Evolutionary conservation across 2,888 invertebrate species (phyloP), one percentile per base, ranked within the genome.

Genomic region (Erebia aethiops): DNA sequence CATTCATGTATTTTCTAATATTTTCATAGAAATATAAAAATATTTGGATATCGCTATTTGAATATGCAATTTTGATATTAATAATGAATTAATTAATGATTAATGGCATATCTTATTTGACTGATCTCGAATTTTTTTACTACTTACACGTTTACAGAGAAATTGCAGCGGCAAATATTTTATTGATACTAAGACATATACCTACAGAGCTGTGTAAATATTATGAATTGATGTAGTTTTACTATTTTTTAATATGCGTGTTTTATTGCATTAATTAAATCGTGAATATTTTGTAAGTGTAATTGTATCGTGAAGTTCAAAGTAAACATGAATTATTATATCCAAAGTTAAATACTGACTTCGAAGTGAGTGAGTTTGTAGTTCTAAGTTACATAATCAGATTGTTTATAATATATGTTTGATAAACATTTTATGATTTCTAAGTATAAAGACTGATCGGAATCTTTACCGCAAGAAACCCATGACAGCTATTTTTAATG

Each of bases 251-350:
- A 65, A 68, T 57, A 21, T 14, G 46, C 13, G 56, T 68, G 43
- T 64, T 69, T 61, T 54, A 52, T 61, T 72, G 69, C 70, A 62
- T 57, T 56, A 66, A 51, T 46, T 46, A 65, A 21, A 49, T 65
- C 77, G 67, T 78, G 71, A 71, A 73, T 78, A 75, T 71, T 65
- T 78, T 76, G 72, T 79, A 77, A 78, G 80, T 79, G 80, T 35
- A 35, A 35, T 35, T 35, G 35, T 35, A 35, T 35, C 74, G 76
- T 75, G 82, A 82, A 85, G 87, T 87, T 85, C 82, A 84, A 85
- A 86, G 84, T 83, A 81, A 78, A 79, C n/a, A 43, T 18, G 21
- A 14, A 52, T 52, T 52, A 54, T 72, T 71, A 73, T 74, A 71
- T 67, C 78, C 78, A 79, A 78, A 80, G 78, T 74, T 76, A 72